Evolutionary conservation across 2,797 vertebrate genomes (phyloP), one percentile per base, ranked within the genome.

Genomic region (Epinephelus malabaricus): DNA sequence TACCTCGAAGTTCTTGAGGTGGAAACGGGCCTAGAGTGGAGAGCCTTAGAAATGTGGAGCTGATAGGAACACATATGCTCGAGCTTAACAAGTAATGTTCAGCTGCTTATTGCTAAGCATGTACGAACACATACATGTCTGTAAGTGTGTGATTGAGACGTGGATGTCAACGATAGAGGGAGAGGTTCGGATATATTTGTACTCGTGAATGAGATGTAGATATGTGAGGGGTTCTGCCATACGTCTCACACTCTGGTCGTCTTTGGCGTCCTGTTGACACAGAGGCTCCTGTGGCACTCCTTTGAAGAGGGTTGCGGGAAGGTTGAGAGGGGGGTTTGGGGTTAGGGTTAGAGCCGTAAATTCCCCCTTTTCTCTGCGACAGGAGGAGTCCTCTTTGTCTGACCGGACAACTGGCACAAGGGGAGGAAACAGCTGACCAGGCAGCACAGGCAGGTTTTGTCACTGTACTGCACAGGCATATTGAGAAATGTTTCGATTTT

Each of bases 391-490:
- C 53, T 81, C 86, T 90, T 91, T 90, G 91, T 93, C 86, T 89
- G 86, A 69, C 73, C 2, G 43, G 90, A 92, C 92, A 94, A 92
- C 94, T 93, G 94, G 91, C 90, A 91, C 61, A 46, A 90, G 87
- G 82, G 82, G 78, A 90, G 86, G 88, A 90, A 91, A 82, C 92
- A 94, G 93, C 92, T 94, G 91, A 92, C 59, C 21, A n/a, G 78
- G n/a, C 70, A 62, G 8, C 69, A 18, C 70, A 81, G 72, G 61
- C 59, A 30, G 56, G 46, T 64, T 47, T 45, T 80, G 76, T 72
- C 18, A 47, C 72, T 71, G 38, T 5, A 1, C 69, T 38, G 23
- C 59, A 49, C 63, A 7, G 19, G 1, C 38, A 23, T 1, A 3
- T 6, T 10, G 30, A 71, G 54, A 74, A 30, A 38, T 17, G 55